These are phyloP conservation scores for Rynchops niger DNA, from an alignment of 2,113 vertebrate genomes.

Conservation along the genomic window DNA sequence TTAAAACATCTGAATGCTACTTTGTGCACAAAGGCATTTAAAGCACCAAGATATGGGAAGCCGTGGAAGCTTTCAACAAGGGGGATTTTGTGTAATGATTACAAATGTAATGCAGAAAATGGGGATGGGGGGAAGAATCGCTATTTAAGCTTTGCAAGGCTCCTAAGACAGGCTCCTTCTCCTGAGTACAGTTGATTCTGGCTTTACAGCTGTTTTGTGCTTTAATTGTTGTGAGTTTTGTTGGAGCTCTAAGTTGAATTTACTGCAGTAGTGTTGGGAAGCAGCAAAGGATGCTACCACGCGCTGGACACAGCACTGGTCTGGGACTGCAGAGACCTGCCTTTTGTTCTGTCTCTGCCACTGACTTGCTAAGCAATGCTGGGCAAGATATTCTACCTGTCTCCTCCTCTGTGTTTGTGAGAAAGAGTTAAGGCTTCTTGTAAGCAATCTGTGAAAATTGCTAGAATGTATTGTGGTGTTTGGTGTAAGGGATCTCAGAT, in stretches of 20 bases:
- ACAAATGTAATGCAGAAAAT: neutral
- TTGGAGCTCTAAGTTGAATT: neutral
- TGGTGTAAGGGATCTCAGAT: neutral
- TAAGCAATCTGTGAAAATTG: neutral
- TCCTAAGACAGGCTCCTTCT: neutral
- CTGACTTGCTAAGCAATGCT: neutral
- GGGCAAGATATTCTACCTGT: neutral
- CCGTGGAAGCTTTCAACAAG: neutral
- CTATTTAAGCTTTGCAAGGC: neutral
- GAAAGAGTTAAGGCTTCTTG: neutral
- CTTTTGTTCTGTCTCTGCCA: neutral
- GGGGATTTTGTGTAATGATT: neutral
- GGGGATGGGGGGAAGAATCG: neutral
- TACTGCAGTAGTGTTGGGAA: neutral
- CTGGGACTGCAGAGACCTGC: neutral
- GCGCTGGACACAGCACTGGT: neutral
- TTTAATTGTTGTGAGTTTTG: neutral
- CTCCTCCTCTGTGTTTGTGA: neutral
- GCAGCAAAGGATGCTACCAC: accelerated
- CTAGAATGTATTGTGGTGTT: accelerated
- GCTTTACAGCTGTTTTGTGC: neutral
- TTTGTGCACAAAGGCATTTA: neutral
- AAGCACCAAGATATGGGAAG: neutral
- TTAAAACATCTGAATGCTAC: neutral
- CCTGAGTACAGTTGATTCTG: neutral